Evolutionary conservation across 2,888 invertebrate genomes (phyloP).

Genomic region (Gymnosoma rotundatum): DNA sequence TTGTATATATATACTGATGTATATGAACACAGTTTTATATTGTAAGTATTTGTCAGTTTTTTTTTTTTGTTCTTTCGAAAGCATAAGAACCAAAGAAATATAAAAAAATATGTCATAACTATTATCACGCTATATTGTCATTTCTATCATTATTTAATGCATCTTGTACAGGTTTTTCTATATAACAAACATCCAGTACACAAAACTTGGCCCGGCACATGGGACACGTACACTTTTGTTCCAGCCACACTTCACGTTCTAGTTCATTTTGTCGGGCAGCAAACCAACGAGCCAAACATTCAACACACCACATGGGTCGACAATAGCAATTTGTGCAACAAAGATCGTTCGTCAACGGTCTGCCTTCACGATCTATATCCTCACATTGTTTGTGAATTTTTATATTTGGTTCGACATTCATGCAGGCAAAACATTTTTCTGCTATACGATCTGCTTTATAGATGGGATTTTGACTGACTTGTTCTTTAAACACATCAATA

Average conservation of each 20-base stretch:
- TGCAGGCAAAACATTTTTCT: slow-evolving; percentile 94
- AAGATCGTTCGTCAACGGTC: slow-evolving; percentile 78
- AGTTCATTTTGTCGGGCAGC: slow-evolving; percentile 90
- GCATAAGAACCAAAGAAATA: slow-evolving; percentile 24
- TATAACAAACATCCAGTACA: slow-evolving; percentile 89
- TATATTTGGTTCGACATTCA: slow-evolving; percentile 90
- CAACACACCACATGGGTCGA: slow-evolving; percentile 94
- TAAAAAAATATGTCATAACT: slow-evolving; percentile 14
- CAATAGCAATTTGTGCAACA: slow-evolving; percentile 86
- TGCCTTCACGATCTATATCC: slow-evolving; percentile 82
- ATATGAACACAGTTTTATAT: background rate
- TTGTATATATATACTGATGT: no score
- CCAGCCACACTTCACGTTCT: slow-evolving; percentile 89
- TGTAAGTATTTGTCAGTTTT: background rate
- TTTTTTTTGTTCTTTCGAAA: background rate
- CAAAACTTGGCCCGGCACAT: slow-evolving; percentile 93
- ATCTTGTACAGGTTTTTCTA: slow-evolving; percentile 69
- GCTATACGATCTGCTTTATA: slow-evolving; percentile 87
- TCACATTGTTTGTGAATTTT: slow-evolving; percentile 89
- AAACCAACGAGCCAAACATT: slow-evolving; percentile 94
- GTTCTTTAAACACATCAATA: slow-evolving; percentile 90
- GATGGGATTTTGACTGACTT: slow-evolving; percentile 87
- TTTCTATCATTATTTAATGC: slow-evolving; percentile 31
- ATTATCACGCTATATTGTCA: slow-evolving; percentile 50
- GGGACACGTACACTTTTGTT: slow-evolving; percentile 92